Percentiles rank a stretch among this genome's conserved stretches.
phyloP scores from a whole-genome alignment of 2,113 vertebrate genomes.

The Takifugu flavidus region DNA sequence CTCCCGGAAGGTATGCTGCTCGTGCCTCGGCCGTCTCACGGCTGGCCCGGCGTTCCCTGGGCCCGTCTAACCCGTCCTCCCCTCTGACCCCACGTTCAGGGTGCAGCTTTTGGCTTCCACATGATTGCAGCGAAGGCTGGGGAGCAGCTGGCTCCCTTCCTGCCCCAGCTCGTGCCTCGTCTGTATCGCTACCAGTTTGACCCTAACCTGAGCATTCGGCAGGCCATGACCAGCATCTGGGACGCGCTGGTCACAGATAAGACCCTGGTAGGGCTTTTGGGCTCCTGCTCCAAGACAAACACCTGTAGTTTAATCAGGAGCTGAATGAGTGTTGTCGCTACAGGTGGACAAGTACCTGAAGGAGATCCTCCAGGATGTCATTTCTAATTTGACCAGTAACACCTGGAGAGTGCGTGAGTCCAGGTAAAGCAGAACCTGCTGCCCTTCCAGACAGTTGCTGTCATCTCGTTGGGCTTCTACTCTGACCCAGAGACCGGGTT shows the following conservation, averaged over 20 bases:
- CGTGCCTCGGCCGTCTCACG: neutral
- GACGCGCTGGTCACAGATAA: slow-evolving; percentile 94
- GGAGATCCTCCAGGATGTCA: slow-evolving; percentile 92
- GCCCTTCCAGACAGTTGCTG: neutral
- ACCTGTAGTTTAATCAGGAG: neutral
- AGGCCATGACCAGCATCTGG: slow-evolving; percentile 99
- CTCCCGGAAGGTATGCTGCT: slow-evolving; percentile 88
- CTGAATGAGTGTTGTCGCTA: neutral
- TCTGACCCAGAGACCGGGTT: too few relatives aligned
- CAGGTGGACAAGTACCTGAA: slow-evolving; percentile 97
- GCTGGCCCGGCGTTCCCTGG: neutral
- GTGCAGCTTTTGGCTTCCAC: slow-evolving; percentile 97
- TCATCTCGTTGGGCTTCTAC: neutral
- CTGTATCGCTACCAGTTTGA: slow-evolving; percentile 98
- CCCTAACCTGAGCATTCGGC: slow-evolving; percentile 91
- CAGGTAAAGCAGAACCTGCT: slow-evolving; percentile 73
- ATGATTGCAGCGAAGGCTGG: slow-evolving; percentile 93
- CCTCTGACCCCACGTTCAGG: slow-evolving; percentile 69
- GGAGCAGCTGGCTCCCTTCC: slow-evolving; percentile 90
- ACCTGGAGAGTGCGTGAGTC: slow-evolving; percentile 97
- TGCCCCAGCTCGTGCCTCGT: slow-evolving; percentile 90
- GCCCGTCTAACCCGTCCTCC: neutral
- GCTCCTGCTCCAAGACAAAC: neutral
- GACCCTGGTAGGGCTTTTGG: slow-evolving; percentile 67
- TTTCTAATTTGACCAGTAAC: slow-evolving; percentile 91